Evolutionary conservation across 92 coral and sea anemone genomes (phyloP), one percentile per base, ranked within the genome.

Genomic region (Hydrozoanthus gracilis): DNA sequence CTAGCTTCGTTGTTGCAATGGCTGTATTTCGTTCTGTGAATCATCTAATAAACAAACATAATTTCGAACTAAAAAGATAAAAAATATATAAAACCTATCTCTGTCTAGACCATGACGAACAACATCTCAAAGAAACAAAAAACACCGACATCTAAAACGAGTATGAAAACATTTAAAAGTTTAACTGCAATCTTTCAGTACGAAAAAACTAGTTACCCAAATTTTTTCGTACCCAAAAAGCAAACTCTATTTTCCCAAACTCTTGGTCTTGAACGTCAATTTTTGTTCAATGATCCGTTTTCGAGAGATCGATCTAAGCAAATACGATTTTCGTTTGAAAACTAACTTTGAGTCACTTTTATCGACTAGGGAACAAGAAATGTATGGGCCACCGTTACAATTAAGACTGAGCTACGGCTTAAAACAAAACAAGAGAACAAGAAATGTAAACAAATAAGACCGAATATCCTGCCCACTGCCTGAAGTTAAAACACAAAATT

Each of bases 361-460:
- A 20, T 49, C 15, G 27, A 18, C 9, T 80, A 47, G 10, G 51
- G 50, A 70, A 44, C 49, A 80, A 80, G 47, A 74, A 47, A 78
- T 61, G 9, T n/a, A 62, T 47, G 62, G 66, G 44, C 51, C n/a
- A 11, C 60, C 35, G 72, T 27, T 65, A 65, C 8, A 20, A 51
- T 61, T 5, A 62, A 48, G 20, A 15, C 49, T 80, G 48, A 80
- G 74, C 72, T 48, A 45, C 73, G 9, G 58, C 66, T 4, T 65
- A 70, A 3, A 70, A 73, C 48, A 80, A 80, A 65, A 16, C 9
- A 48, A 4, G 68, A 64, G 56, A 67, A 66, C 3, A 80, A 65
- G 46, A 80, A 74, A 80, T 80, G 85, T 80, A 80, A 65, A 80
- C 85, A 80, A 80, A 79, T n/a, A 35, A n/a, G 68, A 48, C 60